phyloP scores from a whole-genome alignment of 1,140 invertebrate species.

The Formica selysi region DNA sequence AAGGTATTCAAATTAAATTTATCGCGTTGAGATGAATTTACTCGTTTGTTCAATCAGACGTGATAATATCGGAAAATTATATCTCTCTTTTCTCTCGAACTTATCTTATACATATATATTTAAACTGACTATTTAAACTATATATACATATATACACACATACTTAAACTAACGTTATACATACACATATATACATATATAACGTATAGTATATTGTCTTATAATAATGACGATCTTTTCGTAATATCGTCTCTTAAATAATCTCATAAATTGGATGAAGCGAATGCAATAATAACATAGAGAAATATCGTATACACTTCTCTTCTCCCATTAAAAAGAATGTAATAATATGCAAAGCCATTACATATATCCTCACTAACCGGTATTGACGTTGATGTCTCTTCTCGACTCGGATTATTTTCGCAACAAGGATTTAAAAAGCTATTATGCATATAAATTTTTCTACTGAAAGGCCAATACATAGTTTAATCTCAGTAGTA shows the following conservation, averaged over 20 bases:
- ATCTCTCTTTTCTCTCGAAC: background rate
- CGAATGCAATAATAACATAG: background rate
- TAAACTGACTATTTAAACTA: background rate
- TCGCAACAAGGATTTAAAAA: background rate
- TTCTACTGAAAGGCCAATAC: background rate
- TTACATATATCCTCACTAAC: background rate
- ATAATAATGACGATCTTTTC: background rate
- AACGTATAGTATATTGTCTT: background rate
- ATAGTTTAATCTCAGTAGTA: background rate
- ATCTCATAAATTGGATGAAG: background rate
- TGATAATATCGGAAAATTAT: background rate
- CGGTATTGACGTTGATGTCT: background rate
- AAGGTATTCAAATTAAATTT: constrained; percentile 1
- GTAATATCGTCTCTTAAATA: background rate
- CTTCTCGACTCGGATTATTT: constrained; percentile 20
- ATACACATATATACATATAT: background rate
- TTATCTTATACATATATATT: background rate
- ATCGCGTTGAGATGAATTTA: background rate
- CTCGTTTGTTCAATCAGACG: background rate
- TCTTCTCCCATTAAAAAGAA: background rate
- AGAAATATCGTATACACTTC: background rate
- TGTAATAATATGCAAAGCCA: background rate
- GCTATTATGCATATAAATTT: constrained; percentile 26
- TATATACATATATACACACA: background rate
- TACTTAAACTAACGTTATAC: background rate